Conservation (phyloP, 37 sponge, comb jelly and placozoan species). For the Mnemiopsis leidyi region DNA sequence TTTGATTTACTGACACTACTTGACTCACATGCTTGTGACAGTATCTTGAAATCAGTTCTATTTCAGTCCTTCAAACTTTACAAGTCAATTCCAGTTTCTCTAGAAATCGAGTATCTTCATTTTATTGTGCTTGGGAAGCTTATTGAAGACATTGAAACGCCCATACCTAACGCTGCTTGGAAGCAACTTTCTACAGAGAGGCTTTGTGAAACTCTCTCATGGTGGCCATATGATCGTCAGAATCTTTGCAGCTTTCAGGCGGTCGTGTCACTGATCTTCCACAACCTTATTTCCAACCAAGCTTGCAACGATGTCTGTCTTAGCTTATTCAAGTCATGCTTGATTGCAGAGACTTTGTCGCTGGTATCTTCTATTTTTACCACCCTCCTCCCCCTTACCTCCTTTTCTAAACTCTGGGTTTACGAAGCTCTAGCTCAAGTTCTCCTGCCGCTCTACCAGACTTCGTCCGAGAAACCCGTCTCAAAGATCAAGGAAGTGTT, state of each 20-base stretch:
- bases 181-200: conserved; percentile 24
- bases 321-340: neutral
- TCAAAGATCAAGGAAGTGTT: conserved; percentile 5
- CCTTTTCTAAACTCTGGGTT: neutral
- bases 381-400: neutral
- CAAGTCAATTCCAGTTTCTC: neutral
- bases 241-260: neutral
- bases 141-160: neutral
- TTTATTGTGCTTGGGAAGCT: conserved; percentile 26
- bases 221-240: conserved; percentile 24
- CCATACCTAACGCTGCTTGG: neutral
- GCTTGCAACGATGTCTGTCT: neutral
- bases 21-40: neutral
- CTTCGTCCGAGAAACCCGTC: conserved; percentile 15
- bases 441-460: conserved; percentile 24
- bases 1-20: neutral
- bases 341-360: neutral
- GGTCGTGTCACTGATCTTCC: neutral
- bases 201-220: neutral
- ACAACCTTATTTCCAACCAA: neutral
- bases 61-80: neutral
- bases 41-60: neutral
- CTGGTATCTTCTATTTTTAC: neutral
- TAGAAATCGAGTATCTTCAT: neutral
- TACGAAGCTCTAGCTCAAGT: conserved; percentile 60